Evolutionary conservation across 2,888 invertebrate genomes (phyloP), one percentile per base, ranked within the genome.

Genomic region (Drosophila barbarae): DNA sequence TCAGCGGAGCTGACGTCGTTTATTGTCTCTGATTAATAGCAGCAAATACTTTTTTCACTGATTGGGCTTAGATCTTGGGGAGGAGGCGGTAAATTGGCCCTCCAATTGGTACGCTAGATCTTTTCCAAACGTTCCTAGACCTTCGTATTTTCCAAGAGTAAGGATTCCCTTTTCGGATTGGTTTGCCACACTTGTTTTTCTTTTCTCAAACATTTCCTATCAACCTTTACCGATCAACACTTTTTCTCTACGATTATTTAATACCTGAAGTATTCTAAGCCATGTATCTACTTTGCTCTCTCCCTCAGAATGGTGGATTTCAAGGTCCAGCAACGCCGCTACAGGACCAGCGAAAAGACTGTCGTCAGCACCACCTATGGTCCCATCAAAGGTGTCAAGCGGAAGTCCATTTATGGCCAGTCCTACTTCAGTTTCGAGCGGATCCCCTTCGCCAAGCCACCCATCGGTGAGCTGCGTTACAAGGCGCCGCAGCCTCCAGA

Each of bases 401-500:
- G 89, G 1, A 87, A 87, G 70, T 87, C 89, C 26, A 85, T 88
- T 39, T 89, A 88, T 59, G 87, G 89, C 10, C 85, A 88, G 56
- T 71, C 87, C 3, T 89, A 87, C 57, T 88, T 87, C 34, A 89
- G 88, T 39, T 89, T 89, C 65, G 89, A 89, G 73, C 84, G 81
- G 35, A 87, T 89, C 46, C 89, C 89, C 15, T 89, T 88, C 58
- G 89, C 89, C 15, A 86, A 87, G 64, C 88, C 89, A 15, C 89
- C 89, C 0, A 41, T 89, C 5, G 88, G 87, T 3, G 87, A 88
- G 46, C 52, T 89, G 38, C 85, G 89, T 35, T 88, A 85, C 46
- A 88, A 82, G 87, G 90, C 91, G 21, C 91, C 91, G 0, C 86
- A 88, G 61, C 89, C 90, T 2, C 88, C 89, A 23, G 84, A 86